Evolutionary conservation across 2,888 invertebrate genomes (phyloP), one percentile per base, ranked within the genome.

Genomic region (Pollenia angustigena): DNA sequence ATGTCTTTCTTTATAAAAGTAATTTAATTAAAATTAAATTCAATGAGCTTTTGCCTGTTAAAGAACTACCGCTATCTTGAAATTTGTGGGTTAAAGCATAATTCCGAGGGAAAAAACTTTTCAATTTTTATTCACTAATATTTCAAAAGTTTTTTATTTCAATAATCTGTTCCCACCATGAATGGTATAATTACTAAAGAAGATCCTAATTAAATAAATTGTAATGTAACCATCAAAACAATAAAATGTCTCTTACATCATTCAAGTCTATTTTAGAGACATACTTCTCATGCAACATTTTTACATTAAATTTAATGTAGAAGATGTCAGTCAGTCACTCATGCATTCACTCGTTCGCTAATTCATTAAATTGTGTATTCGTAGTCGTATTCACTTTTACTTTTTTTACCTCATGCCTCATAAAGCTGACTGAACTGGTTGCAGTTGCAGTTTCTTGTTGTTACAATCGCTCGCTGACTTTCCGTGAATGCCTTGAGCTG

Each of bases 241-340:
- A 50, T 79, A 48, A n/a, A 42, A 1, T 23, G 16, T 54, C 4
- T 11, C 14, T 32, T 42, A 12, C 10, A 11, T 12, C 50, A 44
- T 74, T 32, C 32, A 58, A 81, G 11, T 16, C 50, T 16, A 23
- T 1, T 74, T 40, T 14, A 14, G n/a, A 32, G 32, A 32, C 32
- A 32, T 46, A 64, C 48, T 75, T 75, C 68, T 50, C 64, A 68
- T 68, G 50, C 58, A 16, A n/a, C 14, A 14, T 42, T 69, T 62
- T 54, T 54, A 7, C 23, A 9, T n/a, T 32, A 76, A 76, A 85
- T 78, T 75, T n/a, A 46, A 83, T 86, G 58, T 46, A 71, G 58
- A 64, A 80, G 85, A 86, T 82, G 85, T 79, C 85, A 82, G 80
- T 85, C 85, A 85, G 62, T 66, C 64, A 78, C 48, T 78, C 80